A percentile compares a stretch with the other conserved stretches of the same genome.
Conservation (phyloP, 2,113 vertebrate genomes). For the Haplochromis burtoni region DNA sequence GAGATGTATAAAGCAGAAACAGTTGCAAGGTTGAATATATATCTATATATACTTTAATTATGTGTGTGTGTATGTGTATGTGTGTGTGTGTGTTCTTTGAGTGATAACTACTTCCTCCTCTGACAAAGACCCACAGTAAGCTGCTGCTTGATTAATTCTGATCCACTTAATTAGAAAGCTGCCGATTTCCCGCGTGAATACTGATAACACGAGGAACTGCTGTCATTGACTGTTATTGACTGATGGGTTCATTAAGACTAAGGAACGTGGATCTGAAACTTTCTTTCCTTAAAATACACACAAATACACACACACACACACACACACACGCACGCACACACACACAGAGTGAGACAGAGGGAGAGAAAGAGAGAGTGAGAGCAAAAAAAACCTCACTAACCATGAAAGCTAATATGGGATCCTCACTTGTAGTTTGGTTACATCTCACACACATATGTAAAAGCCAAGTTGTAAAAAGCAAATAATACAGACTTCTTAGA, state of each 20-base stretch:
- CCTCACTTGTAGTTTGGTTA: background rate
- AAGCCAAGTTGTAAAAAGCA: background rate
- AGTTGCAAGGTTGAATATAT: conserved; percentile 36
- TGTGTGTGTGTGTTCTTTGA: background rate
- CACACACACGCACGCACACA: background rate
- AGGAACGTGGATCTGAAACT: background rate
- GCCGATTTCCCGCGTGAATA: conserved; percentile 68
- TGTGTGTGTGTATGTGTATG: background rate
- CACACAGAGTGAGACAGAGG: background rate
- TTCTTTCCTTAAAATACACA: background rate
- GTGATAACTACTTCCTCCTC: conserved; percentile 32
- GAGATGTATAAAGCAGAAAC: conserved; percentile 43
- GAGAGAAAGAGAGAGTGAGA: background rate
- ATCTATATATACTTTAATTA: conserved; percentile 40
- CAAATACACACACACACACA: background rate
- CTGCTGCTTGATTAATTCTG: conserved; percentile 68
- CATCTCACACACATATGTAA: background rate
- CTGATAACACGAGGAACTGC: conserved; percentile 46
- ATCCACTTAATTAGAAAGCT: conserved; percentile 72
- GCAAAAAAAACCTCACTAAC: background rate
- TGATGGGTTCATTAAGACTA: conserved; percentile 61
- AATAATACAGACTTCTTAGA: background rate
- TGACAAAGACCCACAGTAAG: conserved; percentile 34
- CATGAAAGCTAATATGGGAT: background rate
- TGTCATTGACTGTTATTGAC: conserved; percentile 66